Conservation (phyloP, 2,797 vertebrate species). For the Botia almorhae region DNA sequence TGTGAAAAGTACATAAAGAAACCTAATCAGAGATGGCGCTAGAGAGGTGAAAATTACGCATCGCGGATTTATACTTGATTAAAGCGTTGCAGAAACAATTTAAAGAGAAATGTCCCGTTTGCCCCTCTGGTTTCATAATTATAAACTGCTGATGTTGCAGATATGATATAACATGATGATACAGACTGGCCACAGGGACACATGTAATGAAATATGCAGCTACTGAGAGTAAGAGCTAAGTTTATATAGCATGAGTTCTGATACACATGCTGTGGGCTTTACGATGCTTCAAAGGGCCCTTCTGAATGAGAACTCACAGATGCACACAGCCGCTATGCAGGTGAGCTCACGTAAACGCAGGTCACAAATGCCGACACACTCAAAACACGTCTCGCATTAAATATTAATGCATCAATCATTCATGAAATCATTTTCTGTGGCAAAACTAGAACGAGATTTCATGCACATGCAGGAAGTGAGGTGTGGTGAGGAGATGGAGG, state of each 20-base stretch:
- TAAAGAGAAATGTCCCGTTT: neutral
- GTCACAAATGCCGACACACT: conserved; percentile 14
- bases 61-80: too few relatives aligned
- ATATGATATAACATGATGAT: neutral
- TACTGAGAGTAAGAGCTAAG: neutral
- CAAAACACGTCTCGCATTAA: conserved; percentile 2
- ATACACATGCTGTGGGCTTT: conserved; percentile 13
- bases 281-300: conserved; percentile 28
- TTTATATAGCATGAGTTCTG: conserved; percentile 15
- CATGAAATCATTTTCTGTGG: neutral
- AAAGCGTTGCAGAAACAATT: neutral
- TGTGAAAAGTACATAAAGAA: too few relatives aligned
- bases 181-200: neutral
- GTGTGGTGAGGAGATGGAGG: neutral
- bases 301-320: conserved; percentile 17
- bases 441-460: too few relatives aligned
- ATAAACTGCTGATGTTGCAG: neutral
- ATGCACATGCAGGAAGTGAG: neutral
- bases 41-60: too few relatives aligned
- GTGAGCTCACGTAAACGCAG: conserved; percentile 41
- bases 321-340: conserved; percentile 45
- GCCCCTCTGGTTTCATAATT: neutral
- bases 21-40: neutral
- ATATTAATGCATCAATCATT: conserved; percentile 10
- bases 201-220: conserved; percentile 4